A percentile compares a stretch with the other conserved stretches of the same genome.
Evolutionary conservation across 1,140 invertebrate genomes (phyloP).

Genomic region (Plectus sambesii): DNA sequence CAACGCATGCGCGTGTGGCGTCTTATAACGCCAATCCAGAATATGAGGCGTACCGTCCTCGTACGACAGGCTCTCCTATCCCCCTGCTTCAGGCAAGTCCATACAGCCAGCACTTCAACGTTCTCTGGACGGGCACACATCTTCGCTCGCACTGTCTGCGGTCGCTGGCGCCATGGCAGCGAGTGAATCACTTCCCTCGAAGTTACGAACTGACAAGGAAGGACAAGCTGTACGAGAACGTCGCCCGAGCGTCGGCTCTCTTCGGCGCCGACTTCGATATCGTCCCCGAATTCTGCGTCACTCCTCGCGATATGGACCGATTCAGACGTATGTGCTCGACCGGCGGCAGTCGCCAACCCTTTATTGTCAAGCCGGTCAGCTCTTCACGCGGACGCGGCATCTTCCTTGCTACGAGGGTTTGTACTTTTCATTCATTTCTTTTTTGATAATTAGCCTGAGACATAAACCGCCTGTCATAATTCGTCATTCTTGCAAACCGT

Average conservation of each 20-base stretch:
- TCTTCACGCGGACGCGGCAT: constrained; percentile 38
- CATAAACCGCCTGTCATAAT: no score
- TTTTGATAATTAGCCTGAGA: no score
- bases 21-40: no score
- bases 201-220: constrained; percentile 48
- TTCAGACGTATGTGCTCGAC: constrained; percentile 18
- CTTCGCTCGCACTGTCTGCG: constrained; percentile 11
- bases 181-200: constrained; percentile 23
- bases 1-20: no score
- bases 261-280: constrained; percentile 16
- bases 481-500: no score
- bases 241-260: constrained; percentile 13
- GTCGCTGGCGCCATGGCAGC: constrained; percentile 14
- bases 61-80: no score
- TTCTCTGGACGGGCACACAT: constrained; percentile 12
- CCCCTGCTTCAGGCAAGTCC: no score
- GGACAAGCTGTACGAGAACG: constrained; percentile 46
- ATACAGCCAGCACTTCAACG: constrained; percentile 13
- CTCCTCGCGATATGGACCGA: constrained; percentile 26
- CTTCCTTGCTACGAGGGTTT: no score
- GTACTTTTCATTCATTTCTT: no score
- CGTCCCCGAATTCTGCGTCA: constrained; percentile 39
- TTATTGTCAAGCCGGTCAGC: constrained; percentile 37
- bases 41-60: no score
- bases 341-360: constrained; percentile 17